Base-by-base conservation (phyloP, 2,113 vertebrate genomes). In the Rhodinocichla rosea region DNA sequence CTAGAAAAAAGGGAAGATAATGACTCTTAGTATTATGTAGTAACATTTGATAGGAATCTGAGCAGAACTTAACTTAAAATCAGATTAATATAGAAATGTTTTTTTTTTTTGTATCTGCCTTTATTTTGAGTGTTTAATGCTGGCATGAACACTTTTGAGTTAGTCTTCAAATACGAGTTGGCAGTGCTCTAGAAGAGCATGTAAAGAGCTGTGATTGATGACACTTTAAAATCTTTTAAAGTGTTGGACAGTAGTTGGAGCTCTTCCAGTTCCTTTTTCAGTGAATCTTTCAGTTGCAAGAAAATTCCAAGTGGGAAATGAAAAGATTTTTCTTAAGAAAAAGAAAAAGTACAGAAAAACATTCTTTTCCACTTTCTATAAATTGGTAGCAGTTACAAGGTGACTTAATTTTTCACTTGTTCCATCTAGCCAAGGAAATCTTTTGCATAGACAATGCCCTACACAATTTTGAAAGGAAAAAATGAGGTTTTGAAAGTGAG, bases 201-300 rank as follows among this genome's bases (percentile, higher is more conserved):
- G 79, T 85, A 67, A 93, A 70, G 67, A 84, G 59, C 67, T 83
- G 53, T 78, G 91, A 89, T 80, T 93, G 91, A 87, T 90, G 71
- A 69, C 59, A 84, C 79, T 92, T 86, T 81, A 91, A 74, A 79
- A 42, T 93, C 49, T 93, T 71, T 85, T 84, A 55, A 89, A 80
- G 76, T 92, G 42, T 90, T 95, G 92, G 95, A 71, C 87, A 94
- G 93, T 90, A 83, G 47, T 68, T 87, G 88, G 82, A 92, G 35
- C 80, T 92, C 42, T 95, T 71, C 81, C 84, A 94, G 73, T n/a
- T 79, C 44, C 90, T 95, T 92, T 71, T 96, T 73, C 69, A 83
- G 47, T n/a, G n/a, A 67, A 50, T 91, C 67, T 82, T 82, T 39
- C 30, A 80, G 39, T 92, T 92, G 33, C 33, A 74, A 87, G 68